A percentile compares a stretch with the other conserved stretches of the same genome.
These are phyloP conservation scores for Acleris laterana DNA, from an alignment of 2,888 invertebrate species.

Conservation along the genomic window DNA sequence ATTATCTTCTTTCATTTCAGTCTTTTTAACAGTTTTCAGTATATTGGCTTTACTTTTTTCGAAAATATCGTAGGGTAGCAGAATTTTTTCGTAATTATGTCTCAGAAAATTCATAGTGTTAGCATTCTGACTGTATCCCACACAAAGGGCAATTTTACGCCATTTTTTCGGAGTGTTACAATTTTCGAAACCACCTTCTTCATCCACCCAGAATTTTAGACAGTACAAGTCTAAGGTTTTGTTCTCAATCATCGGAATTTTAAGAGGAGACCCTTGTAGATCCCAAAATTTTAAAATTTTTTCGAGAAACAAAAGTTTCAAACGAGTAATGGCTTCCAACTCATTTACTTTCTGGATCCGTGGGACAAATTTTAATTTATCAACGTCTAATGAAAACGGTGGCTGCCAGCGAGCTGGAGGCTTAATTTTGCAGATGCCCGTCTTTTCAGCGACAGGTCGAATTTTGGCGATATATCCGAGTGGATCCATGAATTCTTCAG, in stretches of 20 bases:
- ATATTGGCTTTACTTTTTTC: constrained; percentile 79
- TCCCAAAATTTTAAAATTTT: constrained; percentile 90
- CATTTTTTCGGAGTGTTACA: constrained; percentile 87
- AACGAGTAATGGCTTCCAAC: constrained; percentile 88
- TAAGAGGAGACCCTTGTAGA: constrained; percentile 86
- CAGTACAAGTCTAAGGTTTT: constrained; percentile 88
- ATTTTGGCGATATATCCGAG: constrained; percentile 90
- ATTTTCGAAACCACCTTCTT: constrained; percentile 84
- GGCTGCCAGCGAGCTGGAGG: constrained; percentile 91
- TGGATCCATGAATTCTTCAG: constrained; percentile 90
- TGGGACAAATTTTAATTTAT: constrained; percentile 83
- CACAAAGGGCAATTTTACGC: constrained; percentile 85
- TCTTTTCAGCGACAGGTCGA: constrained; percentile 88
- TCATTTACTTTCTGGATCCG: constrained; percentile 83
- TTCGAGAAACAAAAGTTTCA: constrained; percentile 89
- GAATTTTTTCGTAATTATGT: constrained; percentile 87
- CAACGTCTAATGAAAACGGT: constrained; percentile 90
- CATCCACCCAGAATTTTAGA: constrained; percentile 85
- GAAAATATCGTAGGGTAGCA: constrained; percentile 87
- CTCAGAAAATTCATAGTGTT: constrained; percentile 84
- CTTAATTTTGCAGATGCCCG: constrained; percentile 90
- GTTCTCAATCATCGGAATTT: constrained; percentile 88
- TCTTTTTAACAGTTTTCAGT: constrained; percentile 75
- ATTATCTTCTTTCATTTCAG: constrained; percentile 59
- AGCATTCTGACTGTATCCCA: constrained; percentile 86